Evolutionary conservation across 1,140 invertebrate genomes (phyloP).

Genomic region (Aphis gossypii): DNA sequence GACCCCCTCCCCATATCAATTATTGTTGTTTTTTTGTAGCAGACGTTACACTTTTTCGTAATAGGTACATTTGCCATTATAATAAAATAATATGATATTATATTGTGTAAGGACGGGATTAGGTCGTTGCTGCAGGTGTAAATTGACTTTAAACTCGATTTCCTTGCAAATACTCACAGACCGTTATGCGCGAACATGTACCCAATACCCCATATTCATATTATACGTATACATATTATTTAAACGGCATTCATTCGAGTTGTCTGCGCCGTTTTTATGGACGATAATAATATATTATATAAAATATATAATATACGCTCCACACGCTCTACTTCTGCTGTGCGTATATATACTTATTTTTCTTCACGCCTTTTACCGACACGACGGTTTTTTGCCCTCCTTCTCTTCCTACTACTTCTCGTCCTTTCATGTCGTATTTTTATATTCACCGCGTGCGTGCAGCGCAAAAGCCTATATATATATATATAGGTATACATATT

Average conservation of each 20-base stretch:
- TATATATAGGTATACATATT: background rate
- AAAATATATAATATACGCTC: background rate
- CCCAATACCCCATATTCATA: background rate
- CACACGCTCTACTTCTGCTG: background rate
- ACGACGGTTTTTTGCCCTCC: background rate
- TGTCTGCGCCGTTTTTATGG: background rate
- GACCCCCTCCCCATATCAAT: background rate
- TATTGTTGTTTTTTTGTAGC: background rate
- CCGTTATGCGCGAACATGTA: background rate
- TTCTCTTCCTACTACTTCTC: background rate
- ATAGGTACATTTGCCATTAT: background rate
- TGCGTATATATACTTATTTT: background rate
- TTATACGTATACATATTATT: background rate
- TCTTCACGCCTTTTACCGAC: background rate
- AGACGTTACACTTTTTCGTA: background rate
- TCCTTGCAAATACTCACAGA: background rate
- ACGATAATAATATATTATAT: background rate
- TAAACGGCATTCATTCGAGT: conserved; percentile 1
- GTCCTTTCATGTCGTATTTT: background rate
- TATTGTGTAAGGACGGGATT: background rate
- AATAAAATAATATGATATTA: background rate
- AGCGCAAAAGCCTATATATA: background rate
- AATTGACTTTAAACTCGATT: background rate
- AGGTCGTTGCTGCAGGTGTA: background rate
- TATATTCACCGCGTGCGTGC: background rate